Conservation (phyloP, 2,797 vertebrate genomes). For the Karalla daura region DNA sequence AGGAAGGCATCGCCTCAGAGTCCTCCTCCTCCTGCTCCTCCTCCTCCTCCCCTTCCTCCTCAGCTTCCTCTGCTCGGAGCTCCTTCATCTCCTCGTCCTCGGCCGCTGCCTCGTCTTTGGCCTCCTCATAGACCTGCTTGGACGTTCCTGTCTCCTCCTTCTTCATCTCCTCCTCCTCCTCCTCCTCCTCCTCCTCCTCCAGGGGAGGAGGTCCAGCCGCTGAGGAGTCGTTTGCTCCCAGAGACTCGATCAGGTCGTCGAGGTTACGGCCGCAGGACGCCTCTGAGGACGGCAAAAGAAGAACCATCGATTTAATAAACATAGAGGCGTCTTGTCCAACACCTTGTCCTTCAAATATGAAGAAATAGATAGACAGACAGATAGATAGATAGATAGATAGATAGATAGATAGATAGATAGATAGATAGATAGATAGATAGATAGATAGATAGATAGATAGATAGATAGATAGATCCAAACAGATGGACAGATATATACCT, state of each 20-base stretch:
- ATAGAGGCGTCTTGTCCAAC: no score
- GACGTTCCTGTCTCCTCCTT: background rate
- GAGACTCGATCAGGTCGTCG: constrained; percentile 88
- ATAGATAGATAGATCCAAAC: no score
- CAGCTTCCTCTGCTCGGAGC: constrained; percentile 23
- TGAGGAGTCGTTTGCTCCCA: constrained; percentile 72
- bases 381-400: no score
- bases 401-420: no score
- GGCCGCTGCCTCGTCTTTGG: constrained; percentile 16
- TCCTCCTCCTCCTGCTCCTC: constrained; percentile 35
- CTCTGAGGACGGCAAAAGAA: constrained; percentile 69
- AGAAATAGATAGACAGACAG: no score
- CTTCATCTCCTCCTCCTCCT: background rate
- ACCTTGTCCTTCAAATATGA: no score
- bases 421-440: no score
- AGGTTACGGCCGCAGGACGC: constrained; percentile 84
- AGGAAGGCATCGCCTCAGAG: constrained; percentile 46
- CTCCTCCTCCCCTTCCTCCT: constrained; percentile 13
- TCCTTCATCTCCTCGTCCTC: constrained; percentile 54
- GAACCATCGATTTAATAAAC: background rate
- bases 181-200: background rate
- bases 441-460: no score
- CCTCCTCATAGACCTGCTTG: constrained; percentile 15
- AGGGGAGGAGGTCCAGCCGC: constrained; percentile 10
- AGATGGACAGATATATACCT: no score